Evolutionary conservation across 1,140 invertebrate genomes (phyloP).

Genomic region (Drosophila repleta): DNA sequence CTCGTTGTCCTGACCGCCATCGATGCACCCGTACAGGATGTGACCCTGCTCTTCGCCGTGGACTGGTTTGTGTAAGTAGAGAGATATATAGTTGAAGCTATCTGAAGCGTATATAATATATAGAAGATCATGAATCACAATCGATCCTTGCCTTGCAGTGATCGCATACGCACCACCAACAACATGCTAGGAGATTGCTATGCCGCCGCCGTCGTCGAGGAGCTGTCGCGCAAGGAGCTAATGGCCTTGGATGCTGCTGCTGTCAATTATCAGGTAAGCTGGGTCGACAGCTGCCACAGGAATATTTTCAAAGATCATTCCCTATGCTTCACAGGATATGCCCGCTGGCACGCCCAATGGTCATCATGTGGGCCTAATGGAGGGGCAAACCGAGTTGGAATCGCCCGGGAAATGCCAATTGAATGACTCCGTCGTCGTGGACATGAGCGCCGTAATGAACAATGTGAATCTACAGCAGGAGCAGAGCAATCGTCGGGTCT

Average conservation of each 20-base stretch:
- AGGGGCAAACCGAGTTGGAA: slow-evolving; percentile 79
- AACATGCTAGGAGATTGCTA: slow-evolving; percentile 96
- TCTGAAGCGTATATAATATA: too few species aligned
- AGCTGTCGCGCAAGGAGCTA: slow-evolving; percentile 92
- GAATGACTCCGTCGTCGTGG: slow-evolving; percentile 77
- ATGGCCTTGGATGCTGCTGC: slow-evolving; percentile 89
- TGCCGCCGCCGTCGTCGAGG: slow-evolving; percentile 93
- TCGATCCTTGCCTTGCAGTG: slow-evolving; percentile 85
- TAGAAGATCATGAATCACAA: too few species aligned
- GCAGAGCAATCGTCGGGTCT: slow-evolving; percentile 65
- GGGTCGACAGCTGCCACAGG: not conserved
- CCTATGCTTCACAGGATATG: slow-evolving; percentile 54
- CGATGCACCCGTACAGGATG: slow-evolving; percentile 91
- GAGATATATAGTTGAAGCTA: too few species aligned
- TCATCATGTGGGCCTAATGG: slow-evolving; percentile 54
- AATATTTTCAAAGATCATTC: not conserved
- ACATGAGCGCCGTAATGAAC: slow-evolving; percentile 79
- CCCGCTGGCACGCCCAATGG: slow-evolving; percentile 77
- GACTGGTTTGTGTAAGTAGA: slow-evolving; percentile 95
- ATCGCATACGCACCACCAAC: slow-evolving; percentile 93
- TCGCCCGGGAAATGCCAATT: slow-evolving; percentile 58
- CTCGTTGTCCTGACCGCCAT: slow-evolving; percentile 94
- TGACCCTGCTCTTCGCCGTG: slow-evolving; percentile 93
- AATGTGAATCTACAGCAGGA: slow-evolving; percentile 77
- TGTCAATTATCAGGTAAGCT: slow-evolving; percentile 85